A percentile compares a stretch with the other conserved stretches of the same genome.
phyloP scores from a whole-genome alignment of 1,140 invertebrate genomes.

The Drosophila sp. region DNA sequence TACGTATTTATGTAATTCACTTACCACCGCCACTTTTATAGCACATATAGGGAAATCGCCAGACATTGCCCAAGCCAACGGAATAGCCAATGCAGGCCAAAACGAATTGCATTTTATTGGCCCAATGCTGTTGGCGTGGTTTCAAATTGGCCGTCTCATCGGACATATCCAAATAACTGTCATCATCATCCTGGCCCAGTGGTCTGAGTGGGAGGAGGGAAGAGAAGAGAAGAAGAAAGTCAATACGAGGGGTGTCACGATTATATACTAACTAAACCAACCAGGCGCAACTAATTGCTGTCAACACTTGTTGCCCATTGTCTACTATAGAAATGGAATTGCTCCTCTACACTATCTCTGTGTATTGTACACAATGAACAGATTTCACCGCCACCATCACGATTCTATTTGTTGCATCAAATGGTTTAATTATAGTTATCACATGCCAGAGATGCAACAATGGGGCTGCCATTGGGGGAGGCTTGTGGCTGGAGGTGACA shows the following conservation, averaged over 20 bases:
- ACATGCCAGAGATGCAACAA: slow-evolving; percentile 54
- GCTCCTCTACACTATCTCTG: slow-evolving; percentile 5
- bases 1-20: slow-evolving; percentile 23
- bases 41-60: slow-evolving; percentile 93
- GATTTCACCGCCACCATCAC: slow-evolving; percentile 36
- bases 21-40: slow-evolving; percentile 93
- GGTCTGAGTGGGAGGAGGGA: slow-evolving; percentile 83
- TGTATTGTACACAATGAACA: slow-evolving; percentile 18
- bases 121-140: slow-evolving; percentile 91
- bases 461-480: slow-evolving; percentile 32
- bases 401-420: slow-evolving; percentile 58
- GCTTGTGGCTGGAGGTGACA: slow-evolving; percentile 52
- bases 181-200: slow-evolving; percentile 87
- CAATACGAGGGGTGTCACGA: background rate
- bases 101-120: slow-evolving; percentile 95
- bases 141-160: slow-evolving; percentile 88
- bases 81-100: slow-evolving; percentile 95
- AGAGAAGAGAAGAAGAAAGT: slow-evolving; percentile 34
- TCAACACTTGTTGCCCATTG: slow-evolving; percentile 45
- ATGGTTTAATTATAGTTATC: slow-evolving; percentile 75
- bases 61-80: slow-evolving; percentile 95
- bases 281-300: slow-evolving; percentile 60
- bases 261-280: slow-evolving; percentile 14
- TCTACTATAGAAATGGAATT: background rate
- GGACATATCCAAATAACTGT: slow-evolving; percentile 86